A percentile compares a stretch with the other conserved stretches of the same genome.
These are phyloP conservation scores for Heterodera carotae DNA, from an alignment of 1,140 invertebrate species.

Conservation along the genomic window DNA sequence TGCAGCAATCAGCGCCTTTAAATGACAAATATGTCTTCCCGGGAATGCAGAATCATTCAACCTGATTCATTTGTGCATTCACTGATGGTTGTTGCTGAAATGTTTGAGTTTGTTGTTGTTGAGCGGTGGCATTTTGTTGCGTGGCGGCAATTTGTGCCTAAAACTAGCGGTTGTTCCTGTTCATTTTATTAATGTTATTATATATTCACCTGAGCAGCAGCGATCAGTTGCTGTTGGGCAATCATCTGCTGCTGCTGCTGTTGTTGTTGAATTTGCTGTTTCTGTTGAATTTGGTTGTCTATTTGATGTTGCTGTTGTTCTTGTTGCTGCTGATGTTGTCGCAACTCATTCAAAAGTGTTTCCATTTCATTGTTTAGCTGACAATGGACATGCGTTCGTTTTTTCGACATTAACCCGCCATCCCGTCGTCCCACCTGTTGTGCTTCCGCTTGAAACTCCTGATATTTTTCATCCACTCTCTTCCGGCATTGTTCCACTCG, in stretches of 20 bases:
- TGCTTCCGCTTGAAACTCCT: slow-evolving; percentile 7
- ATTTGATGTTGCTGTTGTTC: slow-evolving; percentile 24
- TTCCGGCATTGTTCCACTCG: not conserved
- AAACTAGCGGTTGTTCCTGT: not conserved
- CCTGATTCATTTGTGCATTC: slow-evolving; percentile 12
- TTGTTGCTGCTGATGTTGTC: slow-evolving; percentile 34
- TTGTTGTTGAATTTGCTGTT: slow-evolving; percentile 27
- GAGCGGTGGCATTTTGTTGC: slow-evolving; percentile 18
- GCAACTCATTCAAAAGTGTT: slow-evolving; percentile 24
- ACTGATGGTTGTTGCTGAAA: not conserved
- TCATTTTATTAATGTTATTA: too few species aligned
- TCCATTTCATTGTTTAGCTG: slow-evolving; percentile 28
- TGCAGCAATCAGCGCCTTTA: not conserved
- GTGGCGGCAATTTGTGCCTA: slow-evolving; percentile 19
- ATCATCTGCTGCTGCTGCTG: slow-evolving; percentile 27
- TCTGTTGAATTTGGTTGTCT: slow-evolving; percentile 17
- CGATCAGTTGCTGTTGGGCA: slow-evolving; percentile 8
- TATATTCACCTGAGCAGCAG: slow-evolving; percentile 15
- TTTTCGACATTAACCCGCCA: too few species aligned
- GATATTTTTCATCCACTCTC: slow-evolving; percentile 10
- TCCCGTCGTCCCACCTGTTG: slow-evolving; percentile 16
- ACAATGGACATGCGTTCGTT: slow-evolving; percentile 8
- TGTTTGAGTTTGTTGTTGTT: slow-evolving; percentile 18
- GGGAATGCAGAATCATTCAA: too few species aligned
- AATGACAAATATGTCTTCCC: too few species aligned